Conservation (phyloP, 1,140 invertebrate species). For the Aphelinus certus region DNA sequence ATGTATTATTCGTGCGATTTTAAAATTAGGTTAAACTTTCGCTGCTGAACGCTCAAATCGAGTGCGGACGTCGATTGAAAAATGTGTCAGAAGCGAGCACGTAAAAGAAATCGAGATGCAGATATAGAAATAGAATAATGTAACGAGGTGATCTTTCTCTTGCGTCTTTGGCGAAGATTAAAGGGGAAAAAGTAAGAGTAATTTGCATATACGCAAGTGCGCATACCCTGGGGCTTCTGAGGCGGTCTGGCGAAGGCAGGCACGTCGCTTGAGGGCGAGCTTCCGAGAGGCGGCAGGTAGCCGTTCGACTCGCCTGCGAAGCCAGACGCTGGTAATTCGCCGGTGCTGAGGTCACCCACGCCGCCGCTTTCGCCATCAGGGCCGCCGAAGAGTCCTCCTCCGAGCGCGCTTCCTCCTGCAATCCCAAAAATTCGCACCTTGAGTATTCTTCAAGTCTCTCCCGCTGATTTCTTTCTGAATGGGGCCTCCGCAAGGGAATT, state of each 20-base stretch:
- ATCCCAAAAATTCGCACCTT: background rate
- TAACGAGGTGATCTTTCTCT: too few species aligned
- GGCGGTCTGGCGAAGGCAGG: slow-evolving; percentile 46
- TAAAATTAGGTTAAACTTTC: too few species aligned
- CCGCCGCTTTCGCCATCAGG: slow-evolving; percentile 36
- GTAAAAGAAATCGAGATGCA: too few species aligned
- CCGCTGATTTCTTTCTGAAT: too few species aligned
- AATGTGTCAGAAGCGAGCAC: too few species aligned
- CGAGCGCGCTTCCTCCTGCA: slow-evolving; percentile 26
- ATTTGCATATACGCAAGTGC: slow-evolving; percentile 28
- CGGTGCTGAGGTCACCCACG: slow-evolving; percentile 42
- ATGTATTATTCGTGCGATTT: too few species aligned
- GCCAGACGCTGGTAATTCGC: slow-evolving; percentile 34
- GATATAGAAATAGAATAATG: too few species aligned
- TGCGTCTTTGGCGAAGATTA: too few species aligned
- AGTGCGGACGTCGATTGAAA: too few species aligned
- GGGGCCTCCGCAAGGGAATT: too few species aligned
- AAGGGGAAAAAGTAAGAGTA: slow-evolving; percentile 1
- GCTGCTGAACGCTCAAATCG: too few species aligned
- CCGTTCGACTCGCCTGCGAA: slow-evolving; percentile 38
- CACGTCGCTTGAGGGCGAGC: slow-evolving; percentile 44
- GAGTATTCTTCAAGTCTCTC: too few species aligned
- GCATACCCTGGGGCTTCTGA: slow-evolving; percentile 35
- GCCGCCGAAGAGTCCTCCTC: slow-evolving; percentile 44
- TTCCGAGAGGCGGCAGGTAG: slow-evolving; percentile 54